phyloP scores from a whole-genome alignment of 2,888 invertebrate species.

The Pyralis farinalis region DNA sequence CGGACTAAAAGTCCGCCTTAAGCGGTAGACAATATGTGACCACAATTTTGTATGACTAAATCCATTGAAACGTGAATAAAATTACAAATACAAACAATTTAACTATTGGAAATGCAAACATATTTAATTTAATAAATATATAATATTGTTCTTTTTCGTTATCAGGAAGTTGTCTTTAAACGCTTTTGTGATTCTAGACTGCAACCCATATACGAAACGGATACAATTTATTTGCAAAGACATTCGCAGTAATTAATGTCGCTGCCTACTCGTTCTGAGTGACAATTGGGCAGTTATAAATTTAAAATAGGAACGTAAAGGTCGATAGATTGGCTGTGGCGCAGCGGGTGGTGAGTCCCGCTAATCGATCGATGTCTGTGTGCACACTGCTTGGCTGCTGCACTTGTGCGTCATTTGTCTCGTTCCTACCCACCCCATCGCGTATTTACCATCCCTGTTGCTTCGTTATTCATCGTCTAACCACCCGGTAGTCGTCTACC shows the following conservation, averaged over 20 bases:
- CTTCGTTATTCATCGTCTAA: constrained; percentile 73
- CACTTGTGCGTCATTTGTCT: constrained; percentile 57
- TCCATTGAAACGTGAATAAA: too few species aligned
- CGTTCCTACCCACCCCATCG: constrained; percentile 43
- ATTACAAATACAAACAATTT: too few species aligned
- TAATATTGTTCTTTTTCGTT: too few species aligned
- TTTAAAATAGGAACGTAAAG: constrained; percentile 59
- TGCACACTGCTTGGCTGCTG: constrained; percentile 61
- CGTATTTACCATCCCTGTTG: constrained; percentile 62
- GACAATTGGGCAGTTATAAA: constrained; percentile 54
- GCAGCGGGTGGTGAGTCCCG: constrained; percentile 50
- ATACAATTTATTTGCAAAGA: constrained; percentile 1
- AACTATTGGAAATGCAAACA: too few species aligned
- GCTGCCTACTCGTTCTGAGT: constrained; percentile 34
- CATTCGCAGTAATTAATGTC: constrained; percentile 24
- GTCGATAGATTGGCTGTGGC: constrained; percentile 66
- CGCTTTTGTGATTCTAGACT: too few species aligned
- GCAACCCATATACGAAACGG: too few species aligned
- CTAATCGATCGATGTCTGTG: constrained; percentile 78
- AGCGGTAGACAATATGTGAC: too few species aligned
- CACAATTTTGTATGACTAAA: too few species aligned
- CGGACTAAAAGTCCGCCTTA: too few species aligned
- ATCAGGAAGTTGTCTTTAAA: too few species aligned
- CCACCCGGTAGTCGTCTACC: constrained; percentile 72
- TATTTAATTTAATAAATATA: too few species aligned